A percentile compares a stretch with the other conserved stretches of the same genome.
These are phyloP conservation scores for Cyprinella venusta DNA, from an alignment of 2,797 vertebrate species.

Conservation along the genomic window DNA sequence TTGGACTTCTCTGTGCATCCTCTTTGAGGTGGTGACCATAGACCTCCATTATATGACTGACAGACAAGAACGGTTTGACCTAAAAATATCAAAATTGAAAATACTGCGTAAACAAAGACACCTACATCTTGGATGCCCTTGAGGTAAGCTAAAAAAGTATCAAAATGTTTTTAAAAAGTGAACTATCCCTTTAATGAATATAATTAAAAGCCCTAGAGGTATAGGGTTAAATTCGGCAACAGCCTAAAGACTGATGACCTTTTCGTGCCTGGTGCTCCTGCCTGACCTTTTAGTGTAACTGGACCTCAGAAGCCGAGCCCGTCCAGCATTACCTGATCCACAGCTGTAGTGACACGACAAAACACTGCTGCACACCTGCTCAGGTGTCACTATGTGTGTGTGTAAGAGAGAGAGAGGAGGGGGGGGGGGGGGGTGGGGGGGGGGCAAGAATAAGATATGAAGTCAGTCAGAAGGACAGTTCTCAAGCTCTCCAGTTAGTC, in stretches of 20 bases:
- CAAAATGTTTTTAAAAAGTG: no score
- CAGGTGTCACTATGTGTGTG: slow-evolving; percentile 58
- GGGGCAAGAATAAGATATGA: slow-evolving; percentile 6
- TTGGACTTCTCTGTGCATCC: no score
- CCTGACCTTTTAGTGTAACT: slow-evolving; percentile 59
- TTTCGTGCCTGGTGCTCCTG: slow-evolving; percentile 42
- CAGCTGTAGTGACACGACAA: slow-evolving; percentile 56
- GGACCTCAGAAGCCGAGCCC: slow-evolving; percentile 47
- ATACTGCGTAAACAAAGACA: no score
- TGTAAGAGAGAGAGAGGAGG: slow-evolving; percentile 6
- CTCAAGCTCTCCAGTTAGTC: slow-evolving; percentile 6
- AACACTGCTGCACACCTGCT: slow-evolving; percentile 58
- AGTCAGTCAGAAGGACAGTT: slow-evolving; percentile 31
- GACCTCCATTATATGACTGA: no score
- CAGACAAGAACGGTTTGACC: no score
- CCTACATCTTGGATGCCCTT: no score
- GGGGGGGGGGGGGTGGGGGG: neutral
- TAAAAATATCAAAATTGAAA: no score
- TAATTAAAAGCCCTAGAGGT: neutral
- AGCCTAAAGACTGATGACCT: slow-evolving; percentile 39
- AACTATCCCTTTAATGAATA: neutral
- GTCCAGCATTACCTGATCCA: slow-evolving; percentile 61
- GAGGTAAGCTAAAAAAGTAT: no score
- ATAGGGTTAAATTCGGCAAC: neutral
- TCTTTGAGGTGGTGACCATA: no score